phyloP scores from a whole-genome alignment of 2,888 invertebrate species.

The Heliconius aoede region DNA sequence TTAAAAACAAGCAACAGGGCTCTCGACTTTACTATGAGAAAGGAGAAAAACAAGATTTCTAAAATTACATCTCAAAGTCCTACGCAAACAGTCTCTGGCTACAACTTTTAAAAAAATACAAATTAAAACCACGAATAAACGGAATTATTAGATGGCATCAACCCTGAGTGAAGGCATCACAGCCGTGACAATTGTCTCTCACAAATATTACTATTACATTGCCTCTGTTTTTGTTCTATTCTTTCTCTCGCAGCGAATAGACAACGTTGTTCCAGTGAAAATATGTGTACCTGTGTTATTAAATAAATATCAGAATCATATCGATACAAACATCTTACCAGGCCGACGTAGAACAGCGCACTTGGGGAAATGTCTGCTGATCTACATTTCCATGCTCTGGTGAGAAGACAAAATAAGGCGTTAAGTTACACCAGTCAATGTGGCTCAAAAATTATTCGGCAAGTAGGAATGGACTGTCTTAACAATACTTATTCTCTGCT shows the following conservation, averaged over 20 bases:
- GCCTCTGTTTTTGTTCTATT: constrained; percentile 34
- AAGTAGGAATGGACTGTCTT: not conserved
- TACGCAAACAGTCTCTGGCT: too few relatives aligned
- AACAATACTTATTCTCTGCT: not conserved
- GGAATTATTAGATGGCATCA: not conserved
- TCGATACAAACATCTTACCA: too few relatives aligned
- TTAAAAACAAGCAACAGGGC: too few relatives aligned
- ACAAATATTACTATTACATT: constrained; percentile 41
- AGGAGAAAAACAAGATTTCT: too few relatives aligned
- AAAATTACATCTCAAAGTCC: too few relatives aligned
- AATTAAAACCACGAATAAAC: not conserved
- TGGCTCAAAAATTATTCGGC: too few relatives aligned
- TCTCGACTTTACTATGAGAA: too few relatives aligned
- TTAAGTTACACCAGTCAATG: not conserved
- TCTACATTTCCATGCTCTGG: not conserved
- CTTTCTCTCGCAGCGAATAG: constrained; percentile 21
- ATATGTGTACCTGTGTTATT: not conserved
- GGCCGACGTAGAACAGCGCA: too few relatives aligned
- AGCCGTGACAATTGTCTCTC: constrained; percentile 38
- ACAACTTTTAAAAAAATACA: too few relatives aligned
- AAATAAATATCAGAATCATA: too few relatives aligned
- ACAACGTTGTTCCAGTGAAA: constrained; percentile 2
- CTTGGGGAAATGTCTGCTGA: not conserved
- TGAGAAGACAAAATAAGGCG: not conserved
- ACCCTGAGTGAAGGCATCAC: constrained; percentile 30